Evolutionary conservation across 2,797 vertebrate species (phyloP).

Genomic region (Enoplosus armatus): DNA sequence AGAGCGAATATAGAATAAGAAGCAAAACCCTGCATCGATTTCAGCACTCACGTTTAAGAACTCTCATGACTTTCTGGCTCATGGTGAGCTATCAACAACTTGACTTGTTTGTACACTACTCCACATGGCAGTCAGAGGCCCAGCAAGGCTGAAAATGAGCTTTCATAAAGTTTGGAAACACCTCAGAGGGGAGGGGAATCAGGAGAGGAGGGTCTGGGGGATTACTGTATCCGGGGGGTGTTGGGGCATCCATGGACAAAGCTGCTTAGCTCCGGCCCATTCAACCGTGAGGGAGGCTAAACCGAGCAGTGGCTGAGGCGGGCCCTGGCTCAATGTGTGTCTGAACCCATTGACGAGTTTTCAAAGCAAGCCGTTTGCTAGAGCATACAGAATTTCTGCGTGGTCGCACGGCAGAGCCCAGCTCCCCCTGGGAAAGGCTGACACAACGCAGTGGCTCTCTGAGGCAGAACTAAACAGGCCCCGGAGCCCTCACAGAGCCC

Average conservation of each 20-base stretch:
- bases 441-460: slow-evolving; percentile 76
- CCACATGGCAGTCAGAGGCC: slow-evolving; percentile 45
- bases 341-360: slow-evolving; percentile 81
- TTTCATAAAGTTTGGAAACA: slow-evolving; percentile 72
- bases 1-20: neutral
- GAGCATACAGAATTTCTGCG: slow-evolving; percentile 86
- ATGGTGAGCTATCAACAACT: slow-evolving; percentile 30
- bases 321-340: slow-evolving; percentile 76
- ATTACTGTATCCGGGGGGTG: slow-evolving; percentile 77
- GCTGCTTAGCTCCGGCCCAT: slow-evolving; percentile 79
- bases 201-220: slow-evolving; percentile 64
- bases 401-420: slow-evolving; percentile 79
- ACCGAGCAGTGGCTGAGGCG: slow-evolving; percentile 69
- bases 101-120: slow-evolving; percentile 50
- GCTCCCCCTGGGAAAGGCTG: slow-evolving; percentile 84
- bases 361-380: slow-evolving; percentile 81
- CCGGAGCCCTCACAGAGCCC: slow-evolving; percentile 59
- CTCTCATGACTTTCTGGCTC: slow-evolving; percentile 15
- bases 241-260: slow-evolving; percentile 78
- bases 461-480: slow-evolving; percentile 79
- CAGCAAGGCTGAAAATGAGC: slow-evolving; percentile 63
- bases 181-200: slow-evolving; percentile 64
- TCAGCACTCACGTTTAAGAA: neutral
- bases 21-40: slow-evolving; percentile 16
- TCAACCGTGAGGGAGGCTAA: slow-evolving; percentile 77